Evolutionary conservation across 37 sponge, comb jelly and placozoan species (phyloP).

Genomic region (Spongia lamella): DNA sequence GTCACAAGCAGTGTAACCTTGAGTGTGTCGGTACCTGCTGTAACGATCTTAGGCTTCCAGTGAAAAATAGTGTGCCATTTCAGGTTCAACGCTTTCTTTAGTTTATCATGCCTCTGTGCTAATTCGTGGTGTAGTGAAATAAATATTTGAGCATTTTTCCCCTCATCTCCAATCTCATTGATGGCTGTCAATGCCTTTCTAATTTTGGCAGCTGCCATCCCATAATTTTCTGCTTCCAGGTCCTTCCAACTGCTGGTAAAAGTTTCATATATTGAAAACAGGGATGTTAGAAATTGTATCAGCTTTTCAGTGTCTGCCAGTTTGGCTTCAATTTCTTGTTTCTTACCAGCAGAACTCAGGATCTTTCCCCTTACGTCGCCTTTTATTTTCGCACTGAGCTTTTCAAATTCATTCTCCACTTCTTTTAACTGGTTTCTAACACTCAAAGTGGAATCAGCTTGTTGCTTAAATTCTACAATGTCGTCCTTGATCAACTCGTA

Average conservation of each 20-base stretch:
- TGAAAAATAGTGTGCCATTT: slow-evolving; percentile 50
- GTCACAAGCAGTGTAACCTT: too few relatives aligned
- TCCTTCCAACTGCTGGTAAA: slow-evolving; percentile 11
- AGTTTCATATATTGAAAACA: slow-evolving; percentile 23
- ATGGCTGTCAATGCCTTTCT: neutral
- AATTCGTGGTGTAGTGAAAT: slow-evolving; percentile 38
- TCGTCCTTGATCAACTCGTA: slow-evolving; percentile 32
- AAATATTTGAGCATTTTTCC: slow-evolving; percentile 59
- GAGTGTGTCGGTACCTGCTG: neutral
- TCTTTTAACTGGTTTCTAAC: slow-evolving; percentile 34
- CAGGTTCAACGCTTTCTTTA: slow-evolving; percentile 9
- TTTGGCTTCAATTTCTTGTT: slow-evolving; percentile 37
- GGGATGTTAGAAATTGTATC: slow-evolving; percentile 27
- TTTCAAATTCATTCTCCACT: slow-evolving; percentile 28
- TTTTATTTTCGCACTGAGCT: slow-evolving; percentile 24
- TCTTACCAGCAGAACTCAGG: slow-evolving; percentile 20
- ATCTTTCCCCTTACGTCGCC: slow-evolving; percentile 36
- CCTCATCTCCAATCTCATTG: neutral
- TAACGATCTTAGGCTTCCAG: slow-evolving; percentile 40
- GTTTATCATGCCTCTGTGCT: neutral
- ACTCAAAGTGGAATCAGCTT: slow-evolving; percentile 18
- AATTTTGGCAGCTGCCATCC: slow-evolving; percentile 7
- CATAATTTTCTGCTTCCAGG: slow-evolving; percentile 13
- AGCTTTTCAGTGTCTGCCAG: slow-evolving; percentile 23
- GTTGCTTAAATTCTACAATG: slow-evolving; percentile 40